A percentile compares a stretch with the other conserved stretches of the same genome.
phyloP scores from a whole-genome alignment of 2,113 vertebrate species.

The Poeciliopsis prolifica region DNA sequence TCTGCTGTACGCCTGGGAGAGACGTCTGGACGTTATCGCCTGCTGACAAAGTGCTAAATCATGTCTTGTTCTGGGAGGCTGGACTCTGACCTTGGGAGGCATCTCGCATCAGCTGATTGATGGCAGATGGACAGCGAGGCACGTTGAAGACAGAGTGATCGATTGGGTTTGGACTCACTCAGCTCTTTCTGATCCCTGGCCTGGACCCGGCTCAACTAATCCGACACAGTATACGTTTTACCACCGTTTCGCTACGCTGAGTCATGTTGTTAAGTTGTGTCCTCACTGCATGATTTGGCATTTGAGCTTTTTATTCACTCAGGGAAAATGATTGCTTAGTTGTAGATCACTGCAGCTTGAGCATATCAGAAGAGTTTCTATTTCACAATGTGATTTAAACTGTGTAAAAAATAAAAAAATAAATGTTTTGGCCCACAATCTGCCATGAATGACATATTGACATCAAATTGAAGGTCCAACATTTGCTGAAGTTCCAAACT shows the following conservation, averaged over 20 bases:
- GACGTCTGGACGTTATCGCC: constrained; percentile 8
- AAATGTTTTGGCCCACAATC: background rate
- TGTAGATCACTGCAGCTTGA: background rate
- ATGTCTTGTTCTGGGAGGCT: constrained; percentile 31
- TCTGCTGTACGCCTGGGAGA: constrained; percentile 13
- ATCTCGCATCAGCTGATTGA: constrained; percentile 45
- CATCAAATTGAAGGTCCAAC: background rate
- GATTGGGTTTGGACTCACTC: constrained; percentile 30
- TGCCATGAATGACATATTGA: background rate
- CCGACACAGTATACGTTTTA: background rate
- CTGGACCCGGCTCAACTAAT: background rate
- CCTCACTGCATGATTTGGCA: background rate
- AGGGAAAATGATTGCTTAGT: background rate
- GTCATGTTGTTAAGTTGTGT: background rate
- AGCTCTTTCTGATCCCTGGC: constrained; percentile 5
- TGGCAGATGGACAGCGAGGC: constrained; percentile 44
- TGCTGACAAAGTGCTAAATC: constrained; percentile 53
- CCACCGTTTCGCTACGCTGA: background rate
- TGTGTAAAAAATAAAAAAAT: background rate
- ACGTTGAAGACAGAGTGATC: constrained; percentile 50
- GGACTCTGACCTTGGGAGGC: constrained; percentile 57
- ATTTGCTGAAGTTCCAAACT: background rate
- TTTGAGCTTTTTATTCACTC: background rate
- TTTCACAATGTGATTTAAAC: background rate
- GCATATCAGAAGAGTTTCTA: background rate